A percentile compares a stretch with the other conserved stretches of the same genome.
phyloP scores from a whole-genome alignment of 2,888 invertebrate genomes.

The Himalopsyche kuldschensis region DNA sequence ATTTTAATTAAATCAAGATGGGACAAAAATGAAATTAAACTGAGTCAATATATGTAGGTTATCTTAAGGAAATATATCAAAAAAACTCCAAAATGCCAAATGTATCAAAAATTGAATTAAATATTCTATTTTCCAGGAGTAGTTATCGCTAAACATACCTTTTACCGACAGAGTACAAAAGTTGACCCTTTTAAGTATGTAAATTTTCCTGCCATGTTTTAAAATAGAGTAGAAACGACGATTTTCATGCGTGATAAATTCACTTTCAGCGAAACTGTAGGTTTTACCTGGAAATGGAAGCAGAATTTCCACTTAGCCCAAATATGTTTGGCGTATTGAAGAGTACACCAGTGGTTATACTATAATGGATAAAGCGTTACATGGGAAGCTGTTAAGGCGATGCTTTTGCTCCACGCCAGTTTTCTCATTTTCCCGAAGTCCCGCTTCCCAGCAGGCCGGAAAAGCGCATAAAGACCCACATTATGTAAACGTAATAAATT shows the following conservation, averaged over 20 bases:
- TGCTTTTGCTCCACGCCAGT: not conserved
- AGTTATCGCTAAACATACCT: too few species aligned
- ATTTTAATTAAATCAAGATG: too few species aligned
- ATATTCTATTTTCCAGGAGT: too few species aligned
- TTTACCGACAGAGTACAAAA: too few species aligned
- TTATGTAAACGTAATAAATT: slow-evolving; percentile 28
- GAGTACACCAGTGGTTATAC: not conserved
- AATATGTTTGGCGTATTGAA: not conserved
- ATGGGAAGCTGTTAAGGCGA: not conserved
- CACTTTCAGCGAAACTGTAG: not conserved
- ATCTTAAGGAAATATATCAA: too few species aligned
- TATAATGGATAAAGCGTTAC: not conserved
- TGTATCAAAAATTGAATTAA: too few species aligned
- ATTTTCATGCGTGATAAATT: not conserved
- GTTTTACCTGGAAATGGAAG: not conserved
- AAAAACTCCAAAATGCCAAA: too few species aligned
- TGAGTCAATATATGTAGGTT: too few species aligned
- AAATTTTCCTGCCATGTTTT: too few species aligned
- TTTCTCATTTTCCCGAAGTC: not conserved
- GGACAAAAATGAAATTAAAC: too few species aligned
- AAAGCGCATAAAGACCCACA: slow-evolving; percentile 21
- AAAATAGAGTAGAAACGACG: not conserved
- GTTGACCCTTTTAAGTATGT: too few species aligned
- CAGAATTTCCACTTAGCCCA: not conserved
- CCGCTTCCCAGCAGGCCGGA: not conserved